Percentiles rank a stretch among this genome's conserved stretches.
Conservation (phyloP, 1,140 invertebrate genomes). For the Hypothenemus hampei region DNA sequence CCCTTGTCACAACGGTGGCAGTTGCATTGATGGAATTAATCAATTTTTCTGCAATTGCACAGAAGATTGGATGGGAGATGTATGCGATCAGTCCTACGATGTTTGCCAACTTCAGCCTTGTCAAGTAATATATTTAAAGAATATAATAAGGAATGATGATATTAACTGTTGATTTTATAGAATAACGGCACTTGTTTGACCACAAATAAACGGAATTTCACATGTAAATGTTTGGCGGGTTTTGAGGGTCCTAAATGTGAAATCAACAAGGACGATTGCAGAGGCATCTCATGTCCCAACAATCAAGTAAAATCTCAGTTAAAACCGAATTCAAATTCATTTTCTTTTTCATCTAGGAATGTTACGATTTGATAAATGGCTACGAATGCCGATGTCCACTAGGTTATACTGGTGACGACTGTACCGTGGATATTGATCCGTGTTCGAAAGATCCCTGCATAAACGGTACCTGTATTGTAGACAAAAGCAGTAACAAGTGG, state of each 20-base stretch:
- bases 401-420: slow-evolving; percentile 61
- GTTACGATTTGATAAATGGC: slow-evolving; percentile 59
- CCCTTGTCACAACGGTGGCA: slow-evolving; percentile 67
- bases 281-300: slow-evolving; percentile 58
- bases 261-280: slow-evolving; percentile 69
- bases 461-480: slow-evolving; percentile 63
- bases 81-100: slow-evolving; percentile 68
- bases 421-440: slow-evolving; percentile 63
- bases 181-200: slow-evolving; percentile 65
- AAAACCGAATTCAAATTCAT: not conserved
- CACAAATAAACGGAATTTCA: slow-evolving; percentile 48
- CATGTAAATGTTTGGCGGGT: slow-evolving; percentile 53
- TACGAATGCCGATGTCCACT: slow-evolving; percentile 67
- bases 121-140: slow-evolving; percentile 30
- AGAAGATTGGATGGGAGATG: slow-evolving; percentile 58
- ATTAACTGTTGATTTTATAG: not conserved
- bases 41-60: slow-evolving; percentile 65
- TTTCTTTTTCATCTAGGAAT: slow-evolving; percentile 40
- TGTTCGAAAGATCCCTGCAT: slow-evolving; percentile 61
- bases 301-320: slow-evolving; percentile 46
- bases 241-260: slow-evolving; percentile 78
- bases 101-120: slow-evolving; percentile 62
- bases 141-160: not conserved
- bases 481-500: slow-evolving; percentile 26
- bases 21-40: slow-evolving; percentile 57